Conservation (phyloP, 2,797 vertebrate species). For the Channallabes apus region DNA sequence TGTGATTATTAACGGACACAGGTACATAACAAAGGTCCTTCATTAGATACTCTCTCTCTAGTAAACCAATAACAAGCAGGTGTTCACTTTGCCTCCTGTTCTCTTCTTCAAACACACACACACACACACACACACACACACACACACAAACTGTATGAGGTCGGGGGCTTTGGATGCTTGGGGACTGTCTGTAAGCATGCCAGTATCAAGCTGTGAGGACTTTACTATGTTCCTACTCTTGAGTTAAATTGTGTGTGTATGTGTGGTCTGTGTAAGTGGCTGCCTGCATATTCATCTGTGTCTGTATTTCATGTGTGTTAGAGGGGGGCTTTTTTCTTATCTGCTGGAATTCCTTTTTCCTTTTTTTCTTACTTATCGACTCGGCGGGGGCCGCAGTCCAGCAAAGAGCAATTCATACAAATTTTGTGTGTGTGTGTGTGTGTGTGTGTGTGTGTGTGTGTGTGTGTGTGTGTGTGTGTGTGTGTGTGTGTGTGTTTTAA, state of each 20-base stretch:
- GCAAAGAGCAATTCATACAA: slow-evolving; percentile 15
- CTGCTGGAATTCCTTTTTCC: slow-evolving; percentile 28
- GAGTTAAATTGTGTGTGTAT: slow-evolving; percentile 11
- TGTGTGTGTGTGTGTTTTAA: slow-evolving; percentile 21
- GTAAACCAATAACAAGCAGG: neutral
- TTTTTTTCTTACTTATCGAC: slow-evolving; percentile 29
- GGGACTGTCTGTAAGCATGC: slow-evolving; percentile 27
- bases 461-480: slow-evolving; percentile 26
- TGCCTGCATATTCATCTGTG: slow-evolving; percentile 13
- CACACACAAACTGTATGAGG: neutral
- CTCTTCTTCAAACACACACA: neutral
- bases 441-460: slow-evolving; percentile 20
- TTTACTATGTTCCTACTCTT: slow-evolving; percentile 7
- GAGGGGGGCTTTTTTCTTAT: slow-evolving; percentile 30
- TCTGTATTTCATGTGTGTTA: slow-evolving; percentile 16
- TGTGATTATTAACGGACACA: neutral
- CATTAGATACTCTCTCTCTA: neutral
- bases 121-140: neutral
- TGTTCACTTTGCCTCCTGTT: neutral
- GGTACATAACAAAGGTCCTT: neutral
- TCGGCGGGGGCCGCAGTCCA: slow-evolving; percentile 10
- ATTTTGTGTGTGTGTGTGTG: neutral
- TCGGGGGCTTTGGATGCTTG: neutral
- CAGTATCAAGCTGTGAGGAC: slow-evolving; percentile 28
- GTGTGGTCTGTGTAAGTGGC: slow-evolving; percentile 2